Conservation (phyloP, 2,888 invertebrate genomes). For the Druceiella hillmani region DNA sequence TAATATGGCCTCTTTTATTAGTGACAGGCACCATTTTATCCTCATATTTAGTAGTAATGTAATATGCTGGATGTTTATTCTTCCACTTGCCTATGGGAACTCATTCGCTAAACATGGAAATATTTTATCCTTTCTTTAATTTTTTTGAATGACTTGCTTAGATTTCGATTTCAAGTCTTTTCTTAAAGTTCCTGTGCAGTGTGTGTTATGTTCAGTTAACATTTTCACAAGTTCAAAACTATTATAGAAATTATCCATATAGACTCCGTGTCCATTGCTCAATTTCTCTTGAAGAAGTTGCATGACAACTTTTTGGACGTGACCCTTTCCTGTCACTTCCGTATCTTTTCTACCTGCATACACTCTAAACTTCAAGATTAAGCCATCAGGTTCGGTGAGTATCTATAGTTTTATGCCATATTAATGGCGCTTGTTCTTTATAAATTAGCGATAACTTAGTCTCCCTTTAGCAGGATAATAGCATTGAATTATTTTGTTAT, state of each 20-base stretch:
- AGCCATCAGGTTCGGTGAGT: background rate
- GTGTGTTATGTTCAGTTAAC: background rate
- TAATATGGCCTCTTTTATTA: no score
- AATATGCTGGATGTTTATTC: no score
- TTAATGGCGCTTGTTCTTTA: slow-evolving; percentile 1
- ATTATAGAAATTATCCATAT: background rate
- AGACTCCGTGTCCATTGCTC: slow-evolving; percentile 1
- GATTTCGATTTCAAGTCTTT: no score
- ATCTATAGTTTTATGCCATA: background rate
- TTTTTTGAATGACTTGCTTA: no score
- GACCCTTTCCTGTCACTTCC: background rate
- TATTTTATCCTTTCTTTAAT: no score
- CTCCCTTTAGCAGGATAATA: no score
- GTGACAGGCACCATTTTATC: no score
- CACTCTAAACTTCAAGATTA: slow-evolving; percentile 1
- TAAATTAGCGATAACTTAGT: background rate
- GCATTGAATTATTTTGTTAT: no score
- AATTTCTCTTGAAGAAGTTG: background rate
- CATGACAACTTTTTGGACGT: no score
- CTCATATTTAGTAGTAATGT: no score
- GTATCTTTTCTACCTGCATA: background rate
- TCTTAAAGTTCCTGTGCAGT: background rate
- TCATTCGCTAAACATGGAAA: no score
- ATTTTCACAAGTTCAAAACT: background rate
- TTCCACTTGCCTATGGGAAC: no score